Base-by-base conservation (phyloP, 1,140 invertebrate species). In the Pseudomyrmex sp. region DNA sequence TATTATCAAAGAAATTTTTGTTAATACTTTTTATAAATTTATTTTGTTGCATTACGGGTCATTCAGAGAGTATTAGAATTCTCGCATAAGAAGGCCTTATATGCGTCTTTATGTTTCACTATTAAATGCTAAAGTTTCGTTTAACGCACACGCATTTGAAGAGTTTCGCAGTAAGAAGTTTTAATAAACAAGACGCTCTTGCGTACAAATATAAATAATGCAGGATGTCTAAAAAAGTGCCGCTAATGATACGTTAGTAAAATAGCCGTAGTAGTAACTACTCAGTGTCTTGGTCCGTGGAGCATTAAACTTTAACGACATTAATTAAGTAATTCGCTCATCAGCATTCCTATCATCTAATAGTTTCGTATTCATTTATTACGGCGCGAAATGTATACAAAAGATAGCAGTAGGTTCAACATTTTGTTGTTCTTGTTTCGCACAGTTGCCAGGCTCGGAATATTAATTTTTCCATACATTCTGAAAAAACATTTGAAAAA, bases 271-370 rank as follows among this genome's bases (percentile, higher is more conserved):
- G 89, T 35, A 35, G 0, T 35, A 85, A 90, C 91, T 90, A 90
- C 77, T 74, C 86, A 35, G 82, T 91, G 61, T 79, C 35, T 93
- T 93, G 92, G 92, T 93, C 92, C 92, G 91, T 91, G 89, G 91
- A 91, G 89, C 86, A 82, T 93, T 90, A 89, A 90, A 91, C 84
- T 85, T 89, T 89, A 89, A 88, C 85, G 86, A 88, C 65, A 87
- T 90, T 89, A 83, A 86, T 90, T 89, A 83, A 86, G 88, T 88
- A 85, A 70, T 84, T 86, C 46, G 83, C 88, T 82, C 52, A 85
- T 86, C 84, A 82, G 88, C 87, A 74, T 87, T 62, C 61, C 86
- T 89, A 90, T 87, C 61, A 77, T 52, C 82, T 91, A 89, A 84
- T 80, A 63, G 83, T 52, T 35, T 70, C 18, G 48, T 63, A 35